A percentile compares a stretch with the other conserved stretches of the same genome.
Conservation (phyloP, 2,113 vertebrate species). For the Oceanodroma tethys region DNA sequence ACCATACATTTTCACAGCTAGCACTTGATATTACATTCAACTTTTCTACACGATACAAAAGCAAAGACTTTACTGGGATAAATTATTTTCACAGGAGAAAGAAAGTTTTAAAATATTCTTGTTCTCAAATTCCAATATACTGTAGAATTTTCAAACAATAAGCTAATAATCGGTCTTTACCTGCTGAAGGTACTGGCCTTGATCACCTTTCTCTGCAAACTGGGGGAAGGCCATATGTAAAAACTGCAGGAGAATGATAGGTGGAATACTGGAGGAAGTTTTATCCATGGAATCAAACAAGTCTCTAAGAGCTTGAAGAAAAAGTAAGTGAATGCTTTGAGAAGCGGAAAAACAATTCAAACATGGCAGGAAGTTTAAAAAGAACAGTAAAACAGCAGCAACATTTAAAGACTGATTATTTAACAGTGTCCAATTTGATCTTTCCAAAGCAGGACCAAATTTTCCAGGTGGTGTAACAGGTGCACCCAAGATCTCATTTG, state of each 20-base stretch:
- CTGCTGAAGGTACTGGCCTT: constrained; percentile 98
- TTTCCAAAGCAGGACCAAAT: neutral
- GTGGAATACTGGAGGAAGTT: constrained; percentile 97
- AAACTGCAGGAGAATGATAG: constrained; percentile 97
- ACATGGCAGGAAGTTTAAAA: neutral
- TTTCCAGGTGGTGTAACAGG: neutral
- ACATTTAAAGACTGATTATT: neutral
- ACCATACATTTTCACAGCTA: neutral
- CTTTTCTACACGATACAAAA: neutral
- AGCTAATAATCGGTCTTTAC: constrained; percentile 61
- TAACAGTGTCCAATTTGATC: neutral
- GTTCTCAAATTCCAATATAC: neutral
- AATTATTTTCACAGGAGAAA: neutral
- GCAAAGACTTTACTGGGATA: neutral
- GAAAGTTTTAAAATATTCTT: neutral
- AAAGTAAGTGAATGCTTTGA: constrained; percentile 58
- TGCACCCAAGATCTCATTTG: neutral
- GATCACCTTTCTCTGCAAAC: constrained; percentile 97
- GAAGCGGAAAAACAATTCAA: constrained; percentile 32
- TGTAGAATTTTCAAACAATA: neutral
- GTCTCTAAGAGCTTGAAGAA: constrained; percentile 90
- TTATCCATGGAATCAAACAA: constrained; percentile 99
- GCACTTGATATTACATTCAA: neutral
- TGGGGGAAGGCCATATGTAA: constrained; percentile 99
- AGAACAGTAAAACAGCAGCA: neutral